Conservation (phyloP, 2,888 invertebrate species). For the Hipparchia semele region DNA sequence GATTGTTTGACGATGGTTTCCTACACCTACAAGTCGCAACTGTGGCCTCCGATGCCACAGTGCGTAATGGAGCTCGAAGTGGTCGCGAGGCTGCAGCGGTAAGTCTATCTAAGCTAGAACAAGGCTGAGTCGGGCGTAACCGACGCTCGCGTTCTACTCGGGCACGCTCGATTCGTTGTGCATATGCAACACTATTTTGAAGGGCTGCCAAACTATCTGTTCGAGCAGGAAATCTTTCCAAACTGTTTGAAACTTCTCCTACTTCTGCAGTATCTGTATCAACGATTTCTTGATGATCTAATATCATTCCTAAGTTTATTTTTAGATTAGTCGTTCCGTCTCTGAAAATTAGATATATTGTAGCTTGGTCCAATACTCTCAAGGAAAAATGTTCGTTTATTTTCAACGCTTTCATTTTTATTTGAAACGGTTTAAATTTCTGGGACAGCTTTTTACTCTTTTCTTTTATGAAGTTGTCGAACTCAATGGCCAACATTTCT, state of each 20-base stretch:
- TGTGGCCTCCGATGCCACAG: constrained; percentile 40
- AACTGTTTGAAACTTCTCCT: constrained; percentile 49
- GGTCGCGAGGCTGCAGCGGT: constrained; percentile 55
- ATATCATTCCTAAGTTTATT: constrained; percentile 74
- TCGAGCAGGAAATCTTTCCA: constrained; percentile 50
- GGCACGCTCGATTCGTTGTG: constrained; percentile 57
- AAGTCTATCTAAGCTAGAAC: constrained; percentile 59
- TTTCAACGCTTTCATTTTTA: constrained; percentile 75
- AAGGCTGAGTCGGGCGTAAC: constrained; percentile 49
- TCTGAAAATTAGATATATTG: constrained; percentile 66
- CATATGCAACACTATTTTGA: constrained; percentile 60
- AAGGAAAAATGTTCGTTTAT: constrained; percentile 75
- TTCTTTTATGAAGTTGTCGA: constrained; percentile 73
- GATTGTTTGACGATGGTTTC: constrained; percentile 51
- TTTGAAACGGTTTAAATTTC: constrained; percentile 72
- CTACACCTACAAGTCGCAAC: constrained; percentile 48
- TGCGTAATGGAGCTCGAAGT: constrained; percentile 50
- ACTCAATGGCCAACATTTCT: constrained; percentile 74
- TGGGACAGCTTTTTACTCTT: constrained; percentile 68
- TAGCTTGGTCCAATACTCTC: constrained; percentile 70
- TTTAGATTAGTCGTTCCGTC: constrained; percentile 70
- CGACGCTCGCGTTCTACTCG: constrained; percentile 57
- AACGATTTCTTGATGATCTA: constrained; percentile 78
- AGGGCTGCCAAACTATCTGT: constrained; percentile 67
- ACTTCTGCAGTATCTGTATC: constrained; percentile 61